Conservation (phyloP, 2,888 invertebrate genomes). For the Cheilosia vulpina region DNA sequence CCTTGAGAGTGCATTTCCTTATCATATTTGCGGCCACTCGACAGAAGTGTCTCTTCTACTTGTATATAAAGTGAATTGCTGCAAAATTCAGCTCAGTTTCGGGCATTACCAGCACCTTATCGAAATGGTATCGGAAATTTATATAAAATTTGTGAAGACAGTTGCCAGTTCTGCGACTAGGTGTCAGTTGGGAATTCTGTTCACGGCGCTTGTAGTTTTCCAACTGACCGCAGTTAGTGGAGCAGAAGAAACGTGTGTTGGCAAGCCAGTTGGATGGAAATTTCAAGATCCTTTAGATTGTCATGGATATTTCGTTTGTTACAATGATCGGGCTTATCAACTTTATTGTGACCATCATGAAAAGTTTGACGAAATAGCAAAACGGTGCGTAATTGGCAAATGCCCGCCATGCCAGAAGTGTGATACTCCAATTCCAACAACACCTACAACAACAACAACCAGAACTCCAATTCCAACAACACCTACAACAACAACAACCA, state of each 20-base stretch:
- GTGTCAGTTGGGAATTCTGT: background rate
- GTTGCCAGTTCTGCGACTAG: background rate
- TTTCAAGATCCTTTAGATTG: conserved; percentile 74
- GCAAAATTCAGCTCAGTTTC: background rate
- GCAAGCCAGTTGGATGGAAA: conserved; percentile 45
- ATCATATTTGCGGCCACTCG: background rate
- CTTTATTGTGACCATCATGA: conserved; percentile 56
- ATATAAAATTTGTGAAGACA: too few species aligned
- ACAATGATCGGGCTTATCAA: conserved; percentile 22
- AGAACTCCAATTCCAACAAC: background rate
- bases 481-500: background rate
- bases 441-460: background rate
- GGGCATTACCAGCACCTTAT: background rate
- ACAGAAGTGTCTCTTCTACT: background rate
- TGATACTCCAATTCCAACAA: background rate
- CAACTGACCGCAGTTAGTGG: background rate
- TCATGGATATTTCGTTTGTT: conserved; percentile 71
- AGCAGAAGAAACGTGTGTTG: conserved; percentile 33
- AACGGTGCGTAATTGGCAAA: conserved; percentile 67
- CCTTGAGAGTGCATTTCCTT: conserved; percentile 30
- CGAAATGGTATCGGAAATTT: conserved; percentile 13
- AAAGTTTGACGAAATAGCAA: conserved; percentile 44
- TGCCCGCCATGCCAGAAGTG: conserved; percentile 72
- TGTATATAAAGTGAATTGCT: background rate
- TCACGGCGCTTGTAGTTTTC: background rate